Base-by-base conservation (phyloP, 2,888 invertebrate genomes). In the Drosophila rellima region DNA sequence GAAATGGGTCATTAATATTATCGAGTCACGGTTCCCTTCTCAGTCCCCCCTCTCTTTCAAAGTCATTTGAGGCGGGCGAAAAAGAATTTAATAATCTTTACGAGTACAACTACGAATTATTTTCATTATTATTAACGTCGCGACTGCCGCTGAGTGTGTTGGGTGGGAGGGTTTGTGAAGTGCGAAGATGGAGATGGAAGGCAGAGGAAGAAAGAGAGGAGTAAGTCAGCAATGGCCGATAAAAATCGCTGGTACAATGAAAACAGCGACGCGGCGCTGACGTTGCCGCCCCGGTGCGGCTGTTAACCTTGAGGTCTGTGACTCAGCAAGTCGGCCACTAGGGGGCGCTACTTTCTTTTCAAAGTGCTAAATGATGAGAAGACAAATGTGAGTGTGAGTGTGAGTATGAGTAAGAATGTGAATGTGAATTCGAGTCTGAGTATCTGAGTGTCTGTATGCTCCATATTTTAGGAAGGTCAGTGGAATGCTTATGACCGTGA, bases 261-360 rank as follows among this genome's bases (percentile, higher is more conserved):
- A 75, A 55, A 60, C 66, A 65, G 55, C 77, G 45, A 55, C 67
- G 64, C 51, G 42, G 68, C 40, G 44, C 17, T 45, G 57, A 54
- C 31, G 45, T 39, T 64, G 62, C 56, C 55, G 55, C 33, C 44
- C 62, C 60, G 72, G 64, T 68, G 83, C 72, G 86, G 82, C 88
- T 85, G 86, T 85, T 88, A 88, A 85, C 84, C 84, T 85, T 85
- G 84, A 86, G 84, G 84, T 85, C 88, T 76, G 78, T 88, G 84
- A 85, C 84, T 85, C 86, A 83, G 66, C 66, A 71, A 63, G 47
- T 63, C 72, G 62, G 65, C 60, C 61, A 33, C 44, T 44, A 68
- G 55, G 57, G 71, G 78, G 83, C 77, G 74, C 63, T 80, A 70
- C 84, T 82, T 83, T 86, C 84, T 74, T 75, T 79, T 78, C 20